Percentiles rank a stretch among this genome's conserved stretches.
These are phyloP conservation scores for Cyclophora punctaria DNA, from an alignment of 2,888 invertebrate genomes.

Conservation along the genomic window DNA sequence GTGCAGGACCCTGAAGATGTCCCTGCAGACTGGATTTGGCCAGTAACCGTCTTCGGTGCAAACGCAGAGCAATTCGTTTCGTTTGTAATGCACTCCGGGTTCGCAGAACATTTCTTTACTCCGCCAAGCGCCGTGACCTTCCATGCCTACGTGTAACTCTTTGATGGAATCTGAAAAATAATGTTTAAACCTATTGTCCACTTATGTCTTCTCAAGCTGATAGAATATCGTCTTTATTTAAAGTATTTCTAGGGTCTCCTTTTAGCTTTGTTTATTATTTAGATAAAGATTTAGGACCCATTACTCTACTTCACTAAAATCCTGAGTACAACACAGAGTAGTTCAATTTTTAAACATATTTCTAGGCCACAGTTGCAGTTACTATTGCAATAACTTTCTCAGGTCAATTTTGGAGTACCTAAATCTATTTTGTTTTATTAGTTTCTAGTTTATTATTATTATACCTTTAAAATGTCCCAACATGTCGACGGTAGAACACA, in stretches of 20 bases:
- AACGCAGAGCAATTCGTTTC: conserved; percentile 40
- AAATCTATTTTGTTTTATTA: neutral
- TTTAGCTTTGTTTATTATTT: neutral
- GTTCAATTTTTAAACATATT: neutral
- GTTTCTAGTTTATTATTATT: too few relatives aligned
- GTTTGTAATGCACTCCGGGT: conserved; percentile 44
- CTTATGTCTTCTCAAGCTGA: too few relatives aligned
- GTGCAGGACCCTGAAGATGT: conserved; percentile 46
- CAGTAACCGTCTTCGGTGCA: conserved; percentile 54
- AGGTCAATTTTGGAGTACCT: neutral
- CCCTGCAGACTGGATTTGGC: conserved; percentile 58
- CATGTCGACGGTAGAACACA: conserved; percentile 45
- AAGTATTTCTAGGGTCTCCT: neutral
- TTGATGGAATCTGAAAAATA: conserved; percentile 42
- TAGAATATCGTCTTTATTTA: too few relatives aligned
- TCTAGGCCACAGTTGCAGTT: neutral
- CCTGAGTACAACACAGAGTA: too few relatives aligned
- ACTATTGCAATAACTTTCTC: neutral
- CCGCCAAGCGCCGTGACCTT: conserved; percentile 56
- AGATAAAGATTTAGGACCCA: neutral
- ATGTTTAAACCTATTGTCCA: too few relatives aligned
- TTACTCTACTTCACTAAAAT: too few relatives aligned
- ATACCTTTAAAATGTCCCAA: conserved; percentile 67
- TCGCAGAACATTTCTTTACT: conserved; percentile 32
- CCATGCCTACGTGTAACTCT: conserved; percentile 54